These are phyloP conservation scores for Hyperopisus bebe DNA, from an alignment of 2,113 vertebrate genomes.

Conservation along the genomic window DNA sequence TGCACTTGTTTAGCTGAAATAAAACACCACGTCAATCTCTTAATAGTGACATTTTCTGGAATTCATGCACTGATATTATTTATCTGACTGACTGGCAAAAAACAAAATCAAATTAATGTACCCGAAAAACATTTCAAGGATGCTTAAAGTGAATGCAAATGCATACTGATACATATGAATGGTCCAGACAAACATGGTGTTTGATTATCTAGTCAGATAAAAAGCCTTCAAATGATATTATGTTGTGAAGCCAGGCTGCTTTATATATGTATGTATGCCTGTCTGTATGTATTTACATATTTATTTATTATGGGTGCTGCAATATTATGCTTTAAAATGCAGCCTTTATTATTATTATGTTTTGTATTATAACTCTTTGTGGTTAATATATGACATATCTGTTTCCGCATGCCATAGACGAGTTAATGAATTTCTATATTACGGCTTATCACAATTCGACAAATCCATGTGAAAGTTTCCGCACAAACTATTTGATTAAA, in stretches of 20 bases:
- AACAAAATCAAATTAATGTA: constrained; percentile 11
- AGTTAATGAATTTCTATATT: not conserved
- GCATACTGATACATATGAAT: not conserved
- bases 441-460: not conserved
- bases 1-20: not conserved
- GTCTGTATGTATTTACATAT: not conserved
- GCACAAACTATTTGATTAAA: not conserved
- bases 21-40: not conserved
- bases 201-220: not conserved
- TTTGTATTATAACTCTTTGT: not conserved
- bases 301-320: not conserved
- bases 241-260: not conserved
- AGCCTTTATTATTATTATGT: not conserved
- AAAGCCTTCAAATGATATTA: not conserved
- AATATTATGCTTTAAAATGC: not conserved
- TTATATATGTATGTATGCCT: not conserved
- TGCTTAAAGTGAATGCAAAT: not conserved
- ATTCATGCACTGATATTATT: not conserved
- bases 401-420: not conserved
- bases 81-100: not conserved
- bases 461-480: not conserved
- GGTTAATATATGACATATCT: not conserved
- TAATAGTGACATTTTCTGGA: not conserved
- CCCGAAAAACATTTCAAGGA: not conserved
- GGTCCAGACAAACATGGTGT: not conserved